These are phyloP conservation scores for Psammodynastes pulverulentus DNA, from an alignment of 2,113 vertebrate species.

Conservation along the genomic window DNA sequence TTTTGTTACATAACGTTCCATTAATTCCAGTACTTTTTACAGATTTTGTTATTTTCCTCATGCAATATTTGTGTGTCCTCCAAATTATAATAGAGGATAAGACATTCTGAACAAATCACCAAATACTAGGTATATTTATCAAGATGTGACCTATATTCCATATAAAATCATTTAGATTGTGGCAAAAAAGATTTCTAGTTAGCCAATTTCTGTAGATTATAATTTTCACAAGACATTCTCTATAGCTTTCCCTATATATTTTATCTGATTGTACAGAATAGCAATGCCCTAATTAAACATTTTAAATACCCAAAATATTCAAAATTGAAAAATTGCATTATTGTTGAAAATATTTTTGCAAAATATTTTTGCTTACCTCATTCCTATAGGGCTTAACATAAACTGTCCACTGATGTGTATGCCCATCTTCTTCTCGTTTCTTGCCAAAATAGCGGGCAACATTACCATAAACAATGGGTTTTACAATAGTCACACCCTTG, in stretches of 20 bases:
- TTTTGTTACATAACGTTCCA: not conserved
- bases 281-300: not conserved
- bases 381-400: constrained; percentile 97
- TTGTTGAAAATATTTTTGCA: not conserved
- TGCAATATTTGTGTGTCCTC: not conserved
- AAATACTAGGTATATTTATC: not conserved
- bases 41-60: not conserved
- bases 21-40: not conserved
- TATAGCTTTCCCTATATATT: not conserved
- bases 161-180: not conserved
- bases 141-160: not conserved
- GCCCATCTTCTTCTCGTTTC: constrained; percentile 94
- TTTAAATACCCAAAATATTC: not conserved
- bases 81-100: not conserved
- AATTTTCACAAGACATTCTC: not conserved
- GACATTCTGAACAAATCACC: not conserved
- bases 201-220: not conserved
- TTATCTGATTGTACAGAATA: not conserved
- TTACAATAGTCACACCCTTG: constrained; percentile 95
- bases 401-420: constrained; percentile 98
- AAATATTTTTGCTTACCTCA: constrained; percentile 74
- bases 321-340: not conserved
- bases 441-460: constrained; percentile 97
- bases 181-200: not conserved
- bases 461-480: constrained; percentile 96